Base-by-base conservation (phyloP, 64 coral and sea anemone species). In the Platygyra sinensis region DNA sequence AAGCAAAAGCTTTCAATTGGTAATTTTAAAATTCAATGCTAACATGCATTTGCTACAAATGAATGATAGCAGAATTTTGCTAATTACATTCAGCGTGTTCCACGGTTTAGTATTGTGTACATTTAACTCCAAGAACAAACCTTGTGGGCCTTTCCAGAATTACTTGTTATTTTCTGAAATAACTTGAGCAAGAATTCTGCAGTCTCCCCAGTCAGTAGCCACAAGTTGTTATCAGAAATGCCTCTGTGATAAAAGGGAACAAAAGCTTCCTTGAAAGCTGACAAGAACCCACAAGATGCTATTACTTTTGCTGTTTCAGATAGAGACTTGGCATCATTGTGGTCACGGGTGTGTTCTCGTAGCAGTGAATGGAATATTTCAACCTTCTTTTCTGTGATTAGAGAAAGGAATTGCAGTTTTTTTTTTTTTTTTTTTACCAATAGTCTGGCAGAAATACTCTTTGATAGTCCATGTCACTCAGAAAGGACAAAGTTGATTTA, bases 381-480 rank as follows among this genome's bases (percentile, higher is more conserved):
- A 15, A 78, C 87, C 17, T 89, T 89, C 62, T 89, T 89, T 76
- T 89, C 87, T 67, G 72, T 76, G 19, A 89, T 69, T 19, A 89
- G 20, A n/a, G n/a, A 77, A 28, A 89, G 50, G 33, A 69, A 71
- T 14, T 89, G 16, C 76, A 80, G 50, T 79, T 89, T 79, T 54
- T n/a, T n/a, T n/a, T n/a, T n/a, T n/a, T n/a, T n/a, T n/a, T n/a
- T 69, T 76, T 69, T 76, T 46, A 20, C 76, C 75, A 89, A 54
- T 89, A 89, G 25, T 33, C 42, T 79, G 88, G 88, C 30, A 89
- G 88, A 80, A 80, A 89, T 2, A 55, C 24, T 31, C 80, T 89
- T 50, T 89, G 76, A 51, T 80, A 79, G 33, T 89, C 61, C 50
- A 31, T 89, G 76, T 80, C 62, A 72, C 33, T 89, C 62, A 89